Evolutionary conservation across 1,140 invertebrate genomes (phyloP), one percentile per base, ranked within the genome.

Genomic region (Stegodyphus dumicola): DNA sequence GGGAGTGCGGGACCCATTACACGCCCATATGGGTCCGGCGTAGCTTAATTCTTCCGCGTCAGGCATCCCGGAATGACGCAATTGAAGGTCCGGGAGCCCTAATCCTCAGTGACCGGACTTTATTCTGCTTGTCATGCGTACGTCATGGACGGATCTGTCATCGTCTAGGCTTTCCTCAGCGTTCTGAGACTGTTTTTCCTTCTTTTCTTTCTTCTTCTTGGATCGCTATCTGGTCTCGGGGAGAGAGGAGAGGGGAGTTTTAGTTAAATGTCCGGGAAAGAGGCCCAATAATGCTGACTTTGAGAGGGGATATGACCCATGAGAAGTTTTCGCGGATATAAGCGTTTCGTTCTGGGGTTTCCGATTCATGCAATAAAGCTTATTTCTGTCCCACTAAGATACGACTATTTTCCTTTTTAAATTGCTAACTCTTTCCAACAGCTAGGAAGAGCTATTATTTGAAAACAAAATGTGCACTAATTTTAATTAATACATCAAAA

Each of bases 31-130:
- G 84, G 84, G 76, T 70, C 84, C 83, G 66, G 74, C 76, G 75
- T 78, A 78, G 76, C 84, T 78, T 86, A 86, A 86, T 86, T 86
- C 84, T 86, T 86, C 84, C 84, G 84, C 84, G 67, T 78, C 84
- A 78, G 75, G 66, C 84, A 74, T 53, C 51, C 66, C 84, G 76
- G 76, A 78, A 77, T 85, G 73, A 76, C 65, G 81, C 81, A 67
- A 83, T 85, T 77, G 53, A 75, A 64, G 60, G 73, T 71, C 83
- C 83, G 71, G 80, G 80, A 75, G 52, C 65, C 76, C 49, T 78
- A 73, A 86, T 74, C 76, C 75, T 33, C 84, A 78, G 69, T 77
- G 84, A 86, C 84, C 84, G 84, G 84, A 86, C 69, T 86, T 78
- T 78, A 77, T 83, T 87, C 86, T 81, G 77, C 78, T 77, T 84